Evolutionary conservation across 2,888 invertebrate species (phyloP).

Genomic region (Epistrophe grossulariae): DNA sequence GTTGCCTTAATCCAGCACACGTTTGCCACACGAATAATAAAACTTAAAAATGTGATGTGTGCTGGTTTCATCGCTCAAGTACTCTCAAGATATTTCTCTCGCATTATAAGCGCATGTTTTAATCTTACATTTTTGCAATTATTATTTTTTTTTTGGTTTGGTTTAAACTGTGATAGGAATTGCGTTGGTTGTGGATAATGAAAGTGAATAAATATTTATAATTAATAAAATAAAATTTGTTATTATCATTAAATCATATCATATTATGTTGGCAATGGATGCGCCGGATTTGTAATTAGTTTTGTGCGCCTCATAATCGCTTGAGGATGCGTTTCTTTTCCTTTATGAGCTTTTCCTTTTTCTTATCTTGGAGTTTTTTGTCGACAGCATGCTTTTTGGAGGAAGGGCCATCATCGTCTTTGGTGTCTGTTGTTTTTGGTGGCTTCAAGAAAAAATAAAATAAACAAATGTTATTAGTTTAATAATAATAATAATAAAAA

Average conservation of each 20-base stretch:
- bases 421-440: slow-evolving; percentile 83
- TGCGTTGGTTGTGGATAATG: slow-evolving; percentile 63
- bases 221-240: slow-evolving; percentile 72
- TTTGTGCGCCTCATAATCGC: slow-evolving; percentile 88
- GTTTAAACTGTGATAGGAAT: slow-evolving; percentile 70
- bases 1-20: slow-evolving; percentile 24
- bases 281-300: slow-evolving; percentile 63
- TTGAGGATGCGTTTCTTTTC: slow-evolving; percentile 94
- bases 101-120: background rate
- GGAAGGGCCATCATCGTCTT: slow-evolving; percentile 88
- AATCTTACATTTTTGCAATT: slow-evolving; percentile 45
- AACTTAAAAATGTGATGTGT: slow-evolving; percentile 71
- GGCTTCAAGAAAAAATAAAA: slow-evolving; percentile 82
- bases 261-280: slow-evolving; percentile 61
- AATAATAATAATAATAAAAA: too few species aligned
- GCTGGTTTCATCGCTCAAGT: slow-evolving; percentile 6
- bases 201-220: slow-evolving; percentile 74
- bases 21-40: slow-evolving; percentile 67
- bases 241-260: slow-evolving; percentile 64
- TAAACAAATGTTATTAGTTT: background rate
- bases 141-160: slow-evolving; percentile 49
- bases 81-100: background rate
- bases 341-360: slow-evolving; percentile 88
- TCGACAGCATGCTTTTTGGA: slow-evolving; percentile 94
- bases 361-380: slow-evolving; percentile 90